A percentile compares a stretch with the other conserved stretches of the same genome.
Evolutionary conservation across 2,113 vertebrate species (phyloP).

Genomic region (Scatophagus argus): DNA sequence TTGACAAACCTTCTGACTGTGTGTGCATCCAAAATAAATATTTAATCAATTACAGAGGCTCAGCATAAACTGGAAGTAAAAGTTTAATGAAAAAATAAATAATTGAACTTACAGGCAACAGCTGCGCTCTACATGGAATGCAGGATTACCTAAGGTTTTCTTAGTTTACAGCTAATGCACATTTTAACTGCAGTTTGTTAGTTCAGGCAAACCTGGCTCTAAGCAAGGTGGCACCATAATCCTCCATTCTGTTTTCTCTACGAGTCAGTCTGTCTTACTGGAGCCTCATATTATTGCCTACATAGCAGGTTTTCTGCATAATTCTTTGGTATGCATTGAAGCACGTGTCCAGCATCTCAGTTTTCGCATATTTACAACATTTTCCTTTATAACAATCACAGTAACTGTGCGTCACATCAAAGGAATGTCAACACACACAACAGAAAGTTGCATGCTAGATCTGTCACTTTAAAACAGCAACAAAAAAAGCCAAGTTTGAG

Average conservation of each 20-base stretch:
- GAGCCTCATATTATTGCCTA: constrained; percentile 13
- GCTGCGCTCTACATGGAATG: constrained; percentile 20
- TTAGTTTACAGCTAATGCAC: constrained; percentile 16
- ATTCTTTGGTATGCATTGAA: not conserved
- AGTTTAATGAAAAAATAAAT: constrained; percentile 54
- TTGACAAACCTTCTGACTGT: constrained; percentile 16
- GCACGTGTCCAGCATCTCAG: not conserved
- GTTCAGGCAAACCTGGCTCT: constrained; percentile 30
- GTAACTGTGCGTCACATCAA: not conserved
- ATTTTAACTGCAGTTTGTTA: constrained; percentile 42
- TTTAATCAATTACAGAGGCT: constrained; percentile 42
- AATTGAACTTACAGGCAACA: constrained; percentile 37
- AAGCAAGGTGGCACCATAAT: constrained; percentile 28
- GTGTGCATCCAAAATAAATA: constrained; percentile 29
- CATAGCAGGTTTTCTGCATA: not conserved
- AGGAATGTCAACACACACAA: too few species aligned
- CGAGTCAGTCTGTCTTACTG: not conserved
- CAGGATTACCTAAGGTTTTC: constrained; percentile 26
- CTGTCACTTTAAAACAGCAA: too few species aligned
- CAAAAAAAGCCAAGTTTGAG: too few species aligned
- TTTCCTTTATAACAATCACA: not conserved
- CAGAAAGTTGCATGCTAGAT: too few species aligned
- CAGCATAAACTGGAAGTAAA: constrained; percentile 46
- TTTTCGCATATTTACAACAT: not conserved
- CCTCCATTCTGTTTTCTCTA: constrained; percentile 33